Conservation (phyloP, 2,888 invertebrate genomes). For the Volucella inanis region DNA sequence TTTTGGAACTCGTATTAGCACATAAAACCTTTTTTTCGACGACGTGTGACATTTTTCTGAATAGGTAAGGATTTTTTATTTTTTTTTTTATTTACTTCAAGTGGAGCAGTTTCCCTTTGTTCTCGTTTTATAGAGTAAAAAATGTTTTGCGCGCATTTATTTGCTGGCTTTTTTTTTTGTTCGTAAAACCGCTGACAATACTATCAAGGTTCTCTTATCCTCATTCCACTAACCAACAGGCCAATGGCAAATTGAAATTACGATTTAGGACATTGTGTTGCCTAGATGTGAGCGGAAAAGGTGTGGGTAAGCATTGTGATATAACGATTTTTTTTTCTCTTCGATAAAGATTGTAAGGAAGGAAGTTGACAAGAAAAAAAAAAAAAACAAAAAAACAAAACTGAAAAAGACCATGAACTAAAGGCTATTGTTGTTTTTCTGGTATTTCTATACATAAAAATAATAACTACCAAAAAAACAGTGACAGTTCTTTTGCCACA, state of each 20-base stretch:
- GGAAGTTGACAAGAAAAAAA: slow-evolving; percentile 5
- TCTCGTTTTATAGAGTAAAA: slow-evolving; percentile 68
- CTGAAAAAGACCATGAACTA: neutral
- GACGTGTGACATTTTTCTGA: slow-evolving; percentile 72
- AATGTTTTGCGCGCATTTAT: slow-evolving; percentile 69
- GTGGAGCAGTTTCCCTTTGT: slow-evolving; percentile 55
- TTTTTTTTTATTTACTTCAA: slow-evolving; percentile 44
- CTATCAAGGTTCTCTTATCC: slow-evolving; percentile 49
- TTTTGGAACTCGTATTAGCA: slow-evolving; percentile 63
- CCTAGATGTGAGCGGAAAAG: slow-evolving; percentile 31
- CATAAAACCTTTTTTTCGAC: slow-evolving; percentile 69
- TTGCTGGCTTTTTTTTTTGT: slow-evolving; percentile 62
- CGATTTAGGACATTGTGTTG: slow-evolving; percentile 53
- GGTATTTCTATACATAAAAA: slow-evolving; percentile 6
- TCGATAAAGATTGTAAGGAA: slow-evolving; percentile 13
- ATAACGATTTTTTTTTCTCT: slow-evolving; percentile 16
- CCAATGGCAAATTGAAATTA: slow-evolving; percentile 62
- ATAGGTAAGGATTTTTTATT: slow-evolving; percentile 39
- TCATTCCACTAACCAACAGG: slow-evolving; percentile 36
- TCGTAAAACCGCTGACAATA: slow-evolving; percentile 73
- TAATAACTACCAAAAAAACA: slow-evolving; percentile 31
- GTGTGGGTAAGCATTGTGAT: slow-evolving; percentile 25
- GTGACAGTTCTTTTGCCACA: slow-evolving; percentile 19
- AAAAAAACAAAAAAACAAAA: neutral
- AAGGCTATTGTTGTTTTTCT: neutral